Evolutionary conservation across 2,113 vertebrate genomes (phyloP).

Genomic region (Syngnathus typhle): DNA sequence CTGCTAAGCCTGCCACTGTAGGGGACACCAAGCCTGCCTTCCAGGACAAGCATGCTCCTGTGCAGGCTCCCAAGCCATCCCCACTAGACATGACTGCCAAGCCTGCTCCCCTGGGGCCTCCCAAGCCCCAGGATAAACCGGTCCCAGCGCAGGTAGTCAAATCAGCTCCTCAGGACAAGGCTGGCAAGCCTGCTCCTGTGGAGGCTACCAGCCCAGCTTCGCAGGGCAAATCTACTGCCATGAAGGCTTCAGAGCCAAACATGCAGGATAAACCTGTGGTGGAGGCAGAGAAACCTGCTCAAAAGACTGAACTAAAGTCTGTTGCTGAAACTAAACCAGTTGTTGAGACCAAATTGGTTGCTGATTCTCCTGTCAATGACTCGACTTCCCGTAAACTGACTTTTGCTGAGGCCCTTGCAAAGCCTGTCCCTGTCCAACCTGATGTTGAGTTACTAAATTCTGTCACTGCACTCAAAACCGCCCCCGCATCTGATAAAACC

Average conservation of each 20-base stretch:
- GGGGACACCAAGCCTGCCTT: background rate
- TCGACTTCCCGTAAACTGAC: conserved; percentile 66
- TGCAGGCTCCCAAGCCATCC: background rate
- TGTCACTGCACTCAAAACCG: conserved; percentile 50
- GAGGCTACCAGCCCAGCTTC: background rate
- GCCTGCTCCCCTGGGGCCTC: conserved; percentile 2
- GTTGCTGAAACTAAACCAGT: conserved; percentile 3
- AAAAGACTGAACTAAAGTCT: background rate
- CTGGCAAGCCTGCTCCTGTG: background rate
- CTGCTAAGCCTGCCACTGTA: background rate
- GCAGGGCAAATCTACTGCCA: background rate
- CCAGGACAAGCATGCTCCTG: background rate
- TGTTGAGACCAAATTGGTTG: background rate
- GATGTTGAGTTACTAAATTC: conserved; percentile 39
- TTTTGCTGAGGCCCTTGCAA: conserved; percentile 62
- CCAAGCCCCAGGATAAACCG: background rate
- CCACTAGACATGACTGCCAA: conserved; percentile 6
- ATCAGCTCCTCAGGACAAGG: background rate
- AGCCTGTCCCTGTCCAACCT: conserved; percentile 49
- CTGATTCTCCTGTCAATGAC: conserved; percentile 25
- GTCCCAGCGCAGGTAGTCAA: background rate
- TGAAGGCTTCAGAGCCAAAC: no score
- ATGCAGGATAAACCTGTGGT: no score
- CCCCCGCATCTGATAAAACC: conserved; percentile 60
- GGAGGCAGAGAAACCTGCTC: background rate